These are phyloP conservation scores for Megalopta genalis DNA, from an alignment of 1,140 invertebrate species.

Conservation along the genomic window DNA sequence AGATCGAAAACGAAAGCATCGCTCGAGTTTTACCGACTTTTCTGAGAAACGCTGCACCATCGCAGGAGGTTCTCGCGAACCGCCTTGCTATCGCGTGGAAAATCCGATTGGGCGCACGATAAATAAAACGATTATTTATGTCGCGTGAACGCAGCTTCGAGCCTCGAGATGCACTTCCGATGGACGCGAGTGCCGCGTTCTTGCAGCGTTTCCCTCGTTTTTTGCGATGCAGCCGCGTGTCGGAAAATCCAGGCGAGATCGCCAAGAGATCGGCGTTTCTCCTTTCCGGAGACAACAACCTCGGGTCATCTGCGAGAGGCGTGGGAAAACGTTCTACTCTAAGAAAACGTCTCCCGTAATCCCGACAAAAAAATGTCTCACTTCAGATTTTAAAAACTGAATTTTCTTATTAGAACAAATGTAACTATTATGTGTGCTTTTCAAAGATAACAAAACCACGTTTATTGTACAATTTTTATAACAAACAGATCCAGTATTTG, in stretches of 20 bases:
- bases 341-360: too few species aligned
- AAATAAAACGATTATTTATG: background rate
- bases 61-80: background rate
- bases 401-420: too few species aligned
- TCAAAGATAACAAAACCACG: too few species aligned
- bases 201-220: background rate
- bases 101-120: background rate
- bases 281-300: background rate
- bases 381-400: too few species aligned
- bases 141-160: background rate
- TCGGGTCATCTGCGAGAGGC: background rate
- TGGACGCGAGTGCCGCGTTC: background rate
- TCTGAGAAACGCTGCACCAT: background rate
- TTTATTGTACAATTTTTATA: too few species aligned
- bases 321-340: too few species aligned
- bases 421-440: too few species aligned
- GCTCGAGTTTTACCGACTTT: background rate
- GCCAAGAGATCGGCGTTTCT: background rate
- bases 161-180: background rate
- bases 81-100: background rate
- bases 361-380: too few species aligned
- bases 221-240: too few species aligned
- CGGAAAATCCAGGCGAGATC: background rate
- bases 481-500: too few species aligned
- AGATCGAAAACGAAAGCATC: background rate